Percentiles rank a stretch among this genome's conserved stretches.
These are phyloP conservation scores for Agraylea sexmaculata DNA, from an alignment of 1,140 invertebrate species.

Conservation along the genomic window DNA sequence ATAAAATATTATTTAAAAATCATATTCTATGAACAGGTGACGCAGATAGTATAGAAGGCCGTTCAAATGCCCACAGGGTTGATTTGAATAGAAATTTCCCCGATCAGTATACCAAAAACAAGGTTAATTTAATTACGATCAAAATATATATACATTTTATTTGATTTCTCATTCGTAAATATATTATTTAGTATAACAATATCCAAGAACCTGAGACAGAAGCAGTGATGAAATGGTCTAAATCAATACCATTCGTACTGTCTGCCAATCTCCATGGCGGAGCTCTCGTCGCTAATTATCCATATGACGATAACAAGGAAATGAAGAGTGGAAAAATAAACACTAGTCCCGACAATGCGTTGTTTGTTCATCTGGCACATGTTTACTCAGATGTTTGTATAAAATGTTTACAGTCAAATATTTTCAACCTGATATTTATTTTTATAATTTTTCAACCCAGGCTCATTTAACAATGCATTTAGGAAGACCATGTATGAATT, in stretches of 20 bases:
- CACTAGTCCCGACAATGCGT: slow-evolving; percentile 67
- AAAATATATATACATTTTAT: not conserved
- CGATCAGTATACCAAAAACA: slow-evolving; percentile 63
- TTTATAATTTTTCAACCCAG: slow-evolving; percentile 31
- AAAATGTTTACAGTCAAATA: slow-evolving; percentile 1
- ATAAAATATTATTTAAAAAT: slow-evolving; percentile 4
- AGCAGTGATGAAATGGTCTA: slow-evolving; percentile 87
- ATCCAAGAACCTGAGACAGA: slow-evolving; percentile 71
- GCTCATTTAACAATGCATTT: slow-evolving; percentile 74
- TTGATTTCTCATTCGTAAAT: not conserved
- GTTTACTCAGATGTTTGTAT: slow-evolving; percentile 66
- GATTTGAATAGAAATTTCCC: slow-evolving; percentile 98
- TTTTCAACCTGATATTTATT: slow-evolving; percentile 2
- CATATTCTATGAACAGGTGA: slow-evolving; percentile 43
- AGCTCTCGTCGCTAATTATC: slow-evolving; percentile 88
- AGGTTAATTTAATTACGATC: slow-evolving; percentile 34
- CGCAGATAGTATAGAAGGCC: slow-evolving; percentile 50
- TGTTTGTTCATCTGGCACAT: slow-evolving; percentile 73
- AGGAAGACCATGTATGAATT: slow-evolving; percentile 56
- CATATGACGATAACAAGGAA: slow-evolving; percentile 64
- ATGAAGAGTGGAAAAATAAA: slow-evolving; percentile 34
- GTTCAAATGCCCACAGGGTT: slow-evolving; percentile 69
- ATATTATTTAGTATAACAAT: slow-evolving; percentile 45
- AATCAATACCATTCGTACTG: slow-evolving; percentile 78
- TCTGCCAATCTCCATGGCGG: slow-evolving; percentile 96